Evolutionary conservation across 1,140 invertebrate species (phyloP).

Genomic region (Cherax destructor): DNA sequence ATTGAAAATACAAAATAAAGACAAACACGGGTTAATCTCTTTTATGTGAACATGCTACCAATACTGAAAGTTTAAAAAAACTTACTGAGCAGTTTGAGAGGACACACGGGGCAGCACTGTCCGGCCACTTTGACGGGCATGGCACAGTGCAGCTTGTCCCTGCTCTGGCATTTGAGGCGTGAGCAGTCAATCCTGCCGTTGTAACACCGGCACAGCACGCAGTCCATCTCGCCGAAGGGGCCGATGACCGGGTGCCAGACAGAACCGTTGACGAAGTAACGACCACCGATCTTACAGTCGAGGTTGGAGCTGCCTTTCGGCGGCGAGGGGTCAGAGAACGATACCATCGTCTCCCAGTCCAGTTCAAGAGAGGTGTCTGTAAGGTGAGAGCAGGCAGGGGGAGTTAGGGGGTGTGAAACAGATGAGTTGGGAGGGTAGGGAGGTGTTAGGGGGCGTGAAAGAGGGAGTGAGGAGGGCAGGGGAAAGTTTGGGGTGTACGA

Average conservation of each 20-base stretch:
- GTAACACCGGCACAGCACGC: slow-evolving; percentile 57
- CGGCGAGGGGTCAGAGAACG: slow-evolving; percentile 36
- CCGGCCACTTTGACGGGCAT: slow-evolving; percentile 56
- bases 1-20: too few relatives aligned
- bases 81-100: slow-evolving; percentile 17
- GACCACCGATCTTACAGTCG: slow-evolving; percentile 51
- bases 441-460: background rate
- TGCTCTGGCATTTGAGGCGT: slow-evolving; percentile 51
- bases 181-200: slow-evolving; percentile 55
- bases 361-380: slow-evolving; percentile 55
- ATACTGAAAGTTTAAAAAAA: background rate
- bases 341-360: slow-evolving; percentile 60
- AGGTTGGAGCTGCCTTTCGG: slow-evolving; percentile 15
- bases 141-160: slow-evolving; percentile 51
- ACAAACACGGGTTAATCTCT: background rate
- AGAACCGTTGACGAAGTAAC: slow-evolving; percentile 73
- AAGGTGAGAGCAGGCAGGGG: background rate
- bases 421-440: background rate
- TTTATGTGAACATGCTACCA: background rate
- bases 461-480: too few relatives aligned
- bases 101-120: slow-evolving; percentile 61
- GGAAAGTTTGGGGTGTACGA: background rate
- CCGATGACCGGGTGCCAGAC: slow-evolving; percentile 75
- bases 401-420: background rate
- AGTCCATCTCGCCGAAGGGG: slow-evolving; percentile 73